These are phyloP conservation scores for Ectemnius continuus DNA, from an alignment of 2,888 invertebrate genomes.

Conservation along the genomic window DNA sequence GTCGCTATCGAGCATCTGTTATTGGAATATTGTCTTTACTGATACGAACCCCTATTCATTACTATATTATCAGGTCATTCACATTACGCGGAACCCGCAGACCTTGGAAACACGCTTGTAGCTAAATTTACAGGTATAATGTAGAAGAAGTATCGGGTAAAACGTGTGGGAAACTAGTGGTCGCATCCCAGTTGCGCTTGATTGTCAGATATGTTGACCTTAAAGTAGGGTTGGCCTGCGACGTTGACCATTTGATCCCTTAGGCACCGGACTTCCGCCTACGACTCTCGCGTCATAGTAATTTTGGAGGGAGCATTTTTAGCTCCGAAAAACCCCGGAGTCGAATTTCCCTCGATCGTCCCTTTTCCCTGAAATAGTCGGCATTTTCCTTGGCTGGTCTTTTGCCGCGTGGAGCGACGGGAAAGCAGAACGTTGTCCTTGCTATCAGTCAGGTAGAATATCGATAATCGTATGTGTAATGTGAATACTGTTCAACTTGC, in stretches of 20 bases:
- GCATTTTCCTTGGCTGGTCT: slow-evolving; percentile 1
- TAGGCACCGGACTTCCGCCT: slow-evolving; percentile 56
- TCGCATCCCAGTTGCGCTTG: slow-evolving; percentile 9
- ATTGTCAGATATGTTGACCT: slow-evolving; percentile 46
- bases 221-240: slow-evolving; percentile 14
- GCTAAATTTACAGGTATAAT: background rate
- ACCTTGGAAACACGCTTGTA: background rate
- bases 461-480: background rate
- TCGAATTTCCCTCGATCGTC: slow-evolving; percentile 29
- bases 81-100: slow-evolving; percentile 21
- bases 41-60: slow-evolving; percentile 20
- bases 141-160: background rate
- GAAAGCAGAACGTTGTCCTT: no score
- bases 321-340: slow-evolving; percentile 14
- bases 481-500: no score
- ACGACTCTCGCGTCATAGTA: slow-evolving; percentile 19
- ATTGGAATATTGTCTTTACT: slow-evolving; percentile 21
- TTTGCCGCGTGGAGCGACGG: no score
- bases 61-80: slow-evolving; percentile 16
- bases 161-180: slow-evolving; percentile 35
- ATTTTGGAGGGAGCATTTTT: slow-evolving; percentile 32
- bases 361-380: slow-evolving; percentile 11
- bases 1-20: slow-evolving; percentile 6
- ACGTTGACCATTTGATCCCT: slow-evolving; percentile 57
- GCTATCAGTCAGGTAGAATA: background rate